Evolutionary conservation across 2,797 vertebrate genomes (phyloP).

Genomic region (Luscinia luscinia): DNA sequence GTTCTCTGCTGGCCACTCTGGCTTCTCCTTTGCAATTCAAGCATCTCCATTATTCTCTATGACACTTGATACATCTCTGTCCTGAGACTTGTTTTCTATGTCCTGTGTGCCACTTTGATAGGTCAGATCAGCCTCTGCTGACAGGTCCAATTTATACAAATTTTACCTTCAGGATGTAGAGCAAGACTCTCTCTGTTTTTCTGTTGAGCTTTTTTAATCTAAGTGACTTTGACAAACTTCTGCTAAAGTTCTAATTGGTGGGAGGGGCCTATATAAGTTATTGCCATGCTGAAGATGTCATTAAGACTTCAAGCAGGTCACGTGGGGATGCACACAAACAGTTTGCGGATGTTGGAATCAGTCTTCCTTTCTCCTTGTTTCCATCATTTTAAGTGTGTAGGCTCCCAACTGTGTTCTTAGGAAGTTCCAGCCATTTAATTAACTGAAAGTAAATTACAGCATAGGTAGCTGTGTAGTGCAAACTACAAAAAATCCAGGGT

Average conservation of each 20-base stretch:
- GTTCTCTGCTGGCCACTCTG: not conserved
- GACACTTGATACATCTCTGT: not conserved
- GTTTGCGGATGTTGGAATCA: not conserved
- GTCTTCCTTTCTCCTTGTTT: not conserved
- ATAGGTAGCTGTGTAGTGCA: not conserved
- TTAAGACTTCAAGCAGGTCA: not conserved
- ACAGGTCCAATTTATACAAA: not conserved
- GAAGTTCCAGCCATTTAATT: not conserved
- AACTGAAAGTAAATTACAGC: not conserved
- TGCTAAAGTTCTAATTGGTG: not conserved
- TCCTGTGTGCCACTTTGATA: not conserved
- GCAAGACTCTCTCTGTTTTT: not conserved
- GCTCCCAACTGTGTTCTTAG: not conserved
- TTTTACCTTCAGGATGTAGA: not conserved
- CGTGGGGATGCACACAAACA: not conserved
- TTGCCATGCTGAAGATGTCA: not conserved
- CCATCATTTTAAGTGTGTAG: not conserved
- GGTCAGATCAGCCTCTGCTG: not conserved
- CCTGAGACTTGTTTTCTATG: not conserved
- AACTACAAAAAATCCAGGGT: not conserved
- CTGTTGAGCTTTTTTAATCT: not conserved
- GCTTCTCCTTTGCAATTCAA: constrained; percentile 29
- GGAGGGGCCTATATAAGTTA: not conserved
- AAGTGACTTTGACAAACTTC: not conserved
- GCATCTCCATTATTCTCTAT: not conserved